phyloP scores from a whole-genome alignment of 2,888 invertebrate genomes.

The Autographa pulchrina region DNA sequence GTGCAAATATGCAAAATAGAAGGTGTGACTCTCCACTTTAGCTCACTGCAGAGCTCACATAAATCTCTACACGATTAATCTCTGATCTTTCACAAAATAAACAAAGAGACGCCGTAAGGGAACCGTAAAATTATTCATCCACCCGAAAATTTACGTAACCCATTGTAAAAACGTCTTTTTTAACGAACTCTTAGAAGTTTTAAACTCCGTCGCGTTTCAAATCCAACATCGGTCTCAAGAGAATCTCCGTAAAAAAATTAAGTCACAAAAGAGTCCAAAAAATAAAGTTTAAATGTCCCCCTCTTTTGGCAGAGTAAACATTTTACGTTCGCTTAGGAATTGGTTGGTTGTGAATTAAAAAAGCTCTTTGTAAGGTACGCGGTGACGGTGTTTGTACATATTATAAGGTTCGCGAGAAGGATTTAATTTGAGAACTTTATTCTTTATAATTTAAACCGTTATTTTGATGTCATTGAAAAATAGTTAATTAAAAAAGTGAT shows the following conservation, averaged over 20 bases:
- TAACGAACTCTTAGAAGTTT: slow-evolving; percentile 84
- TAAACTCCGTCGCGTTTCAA: slow-evolving; percentile 81
- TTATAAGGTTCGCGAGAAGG: slow-evolving; percentile 26
- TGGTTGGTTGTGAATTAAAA: slow-evolving; percentile 75
- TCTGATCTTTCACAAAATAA: slow-evolving; percentile 64
- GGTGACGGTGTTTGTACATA: slow-evolving; percentile 63
- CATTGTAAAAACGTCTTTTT: slow-evolving; percentile 87
- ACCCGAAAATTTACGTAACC: slow-evolving; percentile 78
- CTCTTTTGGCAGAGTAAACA: slow-evolving; percentile 83
- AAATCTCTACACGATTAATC: slow-evolving; percentile 51
- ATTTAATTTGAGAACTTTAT: not conserved
- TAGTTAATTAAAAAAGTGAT: too few relatives aligned
- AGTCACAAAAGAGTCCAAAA: slow-evolving; percentile 82
- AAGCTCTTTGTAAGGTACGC: slow-evolving; percentile 66
- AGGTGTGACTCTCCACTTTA: too few relatives aligned
- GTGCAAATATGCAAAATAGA: too few relatives aligned
- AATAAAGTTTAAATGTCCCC: slow-evolving; percentile 82
- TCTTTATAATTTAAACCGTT: too few relatives aligned
- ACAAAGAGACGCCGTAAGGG: slow-evolving; percentile 66
- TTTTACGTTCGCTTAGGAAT: slow-evolving; percentile 83
- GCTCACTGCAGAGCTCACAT: slow-evolving; percentile 16
- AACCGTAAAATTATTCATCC: slow-evolving; percentile 84
- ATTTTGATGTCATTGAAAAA: too few relatives aligned
- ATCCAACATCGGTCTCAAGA: slow-evolving; percentile 84
- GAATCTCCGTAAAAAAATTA: slow-evolving; percentile 85